Conservation (phyloP, 2,888 invertebrate species). For the Blera fallax region DNA sequence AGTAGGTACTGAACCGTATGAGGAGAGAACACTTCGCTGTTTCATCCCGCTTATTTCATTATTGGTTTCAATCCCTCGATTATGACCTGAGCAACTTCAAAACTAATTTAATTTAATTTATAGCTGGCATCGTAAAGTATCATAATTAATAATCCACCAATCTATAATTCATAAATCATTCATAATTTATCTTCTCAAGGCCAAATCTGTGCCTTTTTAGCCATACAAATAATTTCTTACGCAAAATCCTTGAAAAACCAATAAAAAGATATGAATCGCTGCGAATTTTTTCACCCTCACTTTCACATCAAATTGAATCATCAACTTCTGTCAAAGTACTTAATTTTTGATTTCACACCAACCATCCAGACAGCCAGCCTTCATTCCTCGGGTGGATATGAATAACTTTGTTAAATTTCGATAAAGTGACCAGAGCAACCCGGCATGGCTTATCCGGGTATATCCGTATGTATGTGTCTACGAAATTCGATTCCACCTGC, state of each 20-base stretch:
- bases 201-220: not conserved
- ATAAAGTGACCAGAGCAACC: constrained; percentile 56
- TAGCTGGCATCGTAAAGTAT: constrained; percentile 15
- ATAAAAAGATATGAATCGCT: constrained; percentile 20
- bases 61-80: not conserved
- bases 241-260: not conserved
- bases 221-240: not conserved
- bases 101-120: constrained; percentile 13
- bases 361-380: not conserved
- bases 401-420: constrained; percentile 57
- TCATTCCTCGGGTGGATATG: constrained; percentile 3
- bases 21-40: too few relatives aligned
- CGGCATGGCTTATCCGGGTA: constrained; percentile 16
- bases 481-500: not conserved
- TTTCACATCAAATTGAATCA: constrained; percentile 19
- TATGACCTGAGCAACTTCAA: not conserved
- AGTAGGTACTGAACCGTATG: too few relatives aligned
- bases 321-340: constrained; percentile 7
- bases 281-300: constrained; percentile 5
- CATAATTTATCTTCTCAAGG: not conserved
- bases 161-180: constrained; percentile 42
- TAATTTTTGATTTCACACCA: constrained; percentile 10
- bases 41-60: too few relatives aligned
- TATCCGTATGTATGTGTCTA: too few relatives aligned
- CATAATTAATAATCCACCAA: constrained; percentile 39